Conservation (phyloP, 2,888 invertebrate genomes). For the Nemotelus nigrinus region DNA sequence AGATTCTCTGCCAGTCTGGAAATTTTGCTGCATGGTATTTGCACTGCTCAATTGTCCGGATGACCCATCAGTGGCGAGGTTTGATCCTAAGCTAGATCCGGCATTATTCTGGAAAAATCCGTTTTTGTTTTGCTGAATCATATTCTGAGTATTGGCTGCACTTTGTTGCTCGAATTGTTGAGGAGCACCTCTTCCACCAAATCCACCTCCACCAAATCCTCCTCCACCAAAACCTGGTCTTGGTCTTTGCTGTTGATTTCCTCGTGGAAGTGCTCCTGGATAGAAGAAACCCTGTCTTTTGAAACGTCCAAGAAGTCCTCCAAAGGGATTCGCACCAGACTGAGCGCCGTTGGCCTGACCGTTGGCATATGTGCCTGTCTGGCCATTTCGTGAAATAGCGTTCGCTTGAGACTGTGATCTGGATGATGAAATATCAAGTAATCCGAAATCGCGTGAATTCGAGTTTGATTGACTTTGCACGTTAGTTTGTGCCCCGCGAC, state of each 20-base stretch:
- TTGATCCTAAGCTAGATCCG: conserved; percentile 61
- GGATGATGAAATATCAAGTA: conserved; percentile 56
- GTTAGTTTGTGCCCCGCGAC: conserved; percentile 55
- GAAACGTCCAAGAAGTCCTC: conserved; percentile 10
- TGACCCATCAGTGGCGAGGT: conserved; percentile 59
- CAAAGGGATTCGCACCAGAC: conserved; percentile 50
- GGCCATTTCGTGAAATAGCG: conserved; percentile 56
- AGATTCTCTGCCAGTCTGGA: conserved; percentile 53
- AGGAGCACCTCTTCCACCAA: background rate
- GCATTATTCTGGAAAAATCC: conserved; percentile 56
- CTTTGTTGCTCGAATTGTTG: conserved; percentile 59
- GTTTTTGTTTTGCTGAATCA: conserved; percentile 51
- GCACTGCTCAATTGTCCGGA: conserved; percentile 61
- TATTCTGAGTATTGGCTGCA: conserved; percentile 59
- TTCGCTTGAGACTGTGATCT: conserved; percentile 57
- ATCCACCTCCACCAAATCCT: conserved; percentile 13
- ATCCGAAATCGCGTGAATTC: conserved; percentile 56
- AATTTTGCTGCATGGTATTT: conserved; percentile 59
- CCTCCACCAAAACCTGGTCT: conserved; percentile 11
- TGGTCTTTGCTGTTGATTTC: background rate
- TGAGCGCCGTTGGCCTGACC: conserved; percentile 55
- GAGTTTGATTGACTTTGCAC: conserved; percentile 49
- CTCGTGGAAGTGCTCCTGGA: conserved; percentile 19
- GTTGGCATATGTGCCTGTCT: conserved; percentile 57
- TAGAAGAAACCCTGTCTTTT: conserved; percentile 25